Evolutionary conservation across 2,888 invertebrate genomes (phyloP).

Genomic region (Ophion ellenae): DNA sequence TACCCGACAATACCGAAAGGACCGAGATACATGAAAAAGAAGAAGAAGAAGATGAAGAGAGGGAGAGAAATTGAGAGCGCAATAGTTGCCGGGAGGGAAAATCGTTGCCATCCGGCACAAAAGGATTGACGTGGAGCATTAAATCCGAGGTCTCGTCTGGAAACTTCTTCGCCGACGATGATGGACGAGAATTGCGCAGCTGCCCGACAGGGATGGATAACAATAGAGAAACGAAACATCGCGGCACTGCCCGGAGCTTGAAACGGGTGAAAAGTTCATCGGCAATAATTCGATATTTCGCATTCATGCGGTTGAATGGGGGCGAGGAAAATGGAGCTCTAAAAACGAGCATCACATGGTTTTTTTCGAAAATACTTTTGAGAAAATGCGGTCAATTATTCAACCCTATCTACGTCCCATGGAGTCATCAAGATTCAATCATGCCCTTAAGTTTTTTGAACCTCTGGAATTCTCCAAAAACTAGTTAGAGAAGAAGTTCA

Average conservation of each 20-base stretch:
- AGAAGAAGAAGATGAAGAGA: not conserved
- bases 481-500: too few species aligned
- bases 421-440: too few species aligned
- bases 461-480: too few species aligned
- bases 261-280: conserved; percentile 17
- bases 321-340: too few species aligned
- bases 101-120: conserved; percentile 59
- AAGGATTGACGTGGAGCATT: conserved; percentile 53
- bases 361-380: too few species aligned
- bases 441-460: too few species aligned
- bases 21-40: not conserved
- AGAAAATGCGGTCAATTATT: too few species aligned
- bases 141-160: conserved; percentile 43
- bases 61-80: conserved; percentile 31
- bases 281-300: conserved; percentile 5
- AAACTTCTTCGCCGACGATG: conserved; percentile 56
- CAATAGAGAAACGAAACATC: conserved; percentile 21
- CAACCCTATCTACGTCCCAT: too few species aligned
- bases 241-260: not conserved
- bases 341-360: too few species aligned
- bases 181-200: conserved; percentile 56
- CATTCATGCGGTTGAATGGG: not conserved
- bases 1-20: conserved; percentile 5
- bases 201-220: conserved; percentile 40
- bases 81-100: conserved; percentile 52